phyloP scores from a whole-genome alignment of 2,797 vertebrate species.

The Protonibea diacanthus region DNA sequence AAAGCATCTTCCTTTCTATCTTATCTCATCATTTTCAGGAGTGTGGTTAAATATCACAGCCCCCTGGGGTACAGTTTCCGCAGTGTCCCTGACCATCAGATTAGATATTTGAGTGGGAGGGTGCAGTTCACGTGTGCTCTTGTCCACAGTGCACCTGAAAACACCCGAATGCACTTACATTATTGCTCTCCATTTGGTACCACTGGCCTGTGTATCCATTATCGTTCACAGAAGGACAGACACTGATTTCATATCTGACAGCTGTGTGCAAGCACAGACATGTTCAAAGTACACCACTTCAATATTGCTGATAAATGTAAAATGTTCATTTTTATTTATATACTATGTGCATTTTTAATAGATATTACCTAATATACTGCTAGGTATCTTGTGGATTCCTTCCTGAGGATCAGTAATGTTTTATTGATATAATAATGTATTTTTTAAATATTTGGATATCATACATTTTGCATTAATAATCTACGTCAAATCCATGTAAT shows the following conservation, averaged over 20 bases:
- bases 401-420: no score
- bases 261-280: background rate
- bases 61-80: constrained; percentile 16
- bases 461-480: background rate
- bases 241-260: constrained; percentile 29
- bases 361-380: no score
- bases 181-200: constrained; percentile 39
- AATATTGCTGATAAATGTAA: background rate
- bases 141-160: constrained; percentile 24
- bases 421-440: no score
- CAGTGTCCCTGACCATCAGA: constrained; percentile 28
- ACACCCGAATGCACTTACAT: constrained; percentile 38
- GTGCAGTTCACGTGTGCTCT: constrained; percentile 18
- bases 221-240: constrained; percentile 35
- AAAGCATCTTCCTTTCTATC: background rate
- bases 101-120: constrained; percentile 20
- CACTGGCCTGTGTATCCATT: constrained; percentile 33
- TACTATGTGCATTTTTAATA: no score
- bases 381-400: no score
- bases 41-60: background rate
- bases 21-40: background rate
- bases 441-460: no score
- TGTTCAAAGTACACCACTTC: background rate
- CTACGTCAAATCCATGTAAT: background rate
- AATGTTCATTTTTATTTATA: no score